These are phyloP conservation scores for Heliocidaris tuberculata DNA, from an alignment of 35 echinoderm and acorn worm species.

Conservation along the genomic window DNA sequence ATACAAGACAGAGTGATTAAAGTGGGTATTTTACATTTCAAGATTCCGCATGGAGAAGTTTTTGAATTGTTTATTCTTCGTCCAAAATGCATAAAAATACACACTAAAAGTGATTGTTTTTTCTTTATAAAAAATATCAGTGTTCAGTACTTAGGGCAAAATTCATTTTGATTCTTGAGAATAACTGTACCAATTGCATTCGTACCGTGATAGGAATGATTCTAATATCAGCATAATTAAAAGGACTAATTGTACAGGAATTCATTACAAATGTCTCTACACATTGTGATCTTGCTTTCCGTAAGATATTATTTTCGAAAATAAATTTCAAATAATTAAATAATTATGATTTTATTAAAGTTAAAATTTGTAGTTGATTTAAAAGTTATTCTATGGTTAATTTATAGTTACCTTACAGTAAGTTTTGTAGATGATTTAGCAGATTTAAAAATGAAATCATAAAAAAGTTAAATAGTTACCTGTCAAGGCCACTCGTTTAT, in stretches of 20 bases:
- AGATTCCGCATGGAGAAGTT: neutral
- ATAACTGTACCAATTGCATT: neutral
- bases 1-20: neutral
- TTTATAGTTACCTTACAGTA: too few relatives aligned
- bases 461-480: neutral
- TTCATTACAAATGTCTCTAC: too few relatives aligned
- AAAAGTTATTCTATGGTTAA: too few relatives aligned
- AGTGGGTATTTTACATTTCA: neutral
- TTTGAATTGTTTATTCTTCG: too few relatives aligned
- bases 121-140: too few relatives aligned
- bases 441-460: too few relatives aligned
- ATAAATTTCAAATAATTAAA: too few relatives aligned
- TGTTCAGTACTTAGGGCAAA: neutral
- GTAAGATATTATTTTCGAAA: too few relatives aligned
- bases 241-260: neutral
- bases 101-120: neutral
- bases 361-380: too few relatives aligned
- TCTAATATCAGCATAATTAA: neutral
- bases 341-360: too few relatives aligned
- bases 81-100: neutral
- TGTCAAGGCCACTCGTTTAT: conserved; percentile 31
- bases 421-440: too few relatives aligned
- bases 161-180: neutral
- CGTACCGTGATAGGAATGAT: neutral
- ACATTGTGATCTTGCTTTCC: too few relatives aligned